phyloP scores from a whole-genome alignment of 2,113 vertebrate genomes.

The Callionymus lyra region DNA sequence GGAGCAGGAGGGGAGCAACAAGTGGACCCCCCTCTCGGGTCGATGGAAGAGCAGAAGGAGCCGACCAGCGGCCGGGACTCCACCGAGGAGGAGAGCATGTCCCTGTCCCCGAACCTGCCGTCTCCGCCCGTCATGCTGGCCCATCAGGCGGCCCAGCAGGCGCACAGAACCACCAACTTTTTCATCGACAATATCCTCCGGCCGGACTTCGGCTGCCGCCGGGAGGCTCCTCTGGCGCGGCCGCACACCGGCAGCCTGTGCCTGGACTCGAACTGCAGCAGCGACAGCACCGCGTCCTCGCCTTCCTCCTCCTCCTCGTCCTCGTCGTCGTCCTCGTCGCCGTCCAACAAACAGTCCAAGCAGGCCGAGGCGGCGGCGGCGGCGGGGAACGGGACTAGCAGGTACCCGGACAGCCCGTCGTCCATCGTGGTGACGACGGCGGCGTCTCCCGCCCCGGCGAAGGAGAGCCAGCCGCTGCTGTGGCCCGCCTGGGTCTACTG shows the following conservation, averaged over 20 bases:
- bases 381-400: slow-evolving; percentile 67
- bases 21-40: slow-evolving; percentile 64
- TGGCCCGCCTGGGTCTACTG: slow-evolving; percentile 99
- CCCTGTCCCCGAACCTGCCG: slow-evolving; percentile 73
- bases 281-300: slow-evolving; percentile 76
- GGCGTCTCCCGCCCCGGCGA: slow-evolving; percentile 53
- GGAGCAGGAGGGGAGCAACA: slow-evolving; percentile 53
- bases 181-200: slow-evolving; percentile 94
- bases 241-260: slow-evolving; percentile 70
- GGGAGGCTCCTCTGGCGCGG: slow-evolving; percentile 71
- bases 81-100: slow-evolving; percentile 78
- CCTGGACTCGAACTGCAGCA: slow-evolving; percentile 77
- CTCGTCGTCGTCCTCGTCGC: slow-evolving; percentile 52
- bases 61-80: slow-evolving; percentile 66
- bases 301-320: slow-evolving; percentile 53
- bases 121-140: slow-evolving; percentile 66
- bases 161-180: slow-evolving; percentile 88
- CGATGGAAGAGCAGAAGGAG: slow-evolving; percentile 77
- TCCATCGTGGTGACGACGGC: slow-evolving; percentile 75
- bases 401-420: slow-evolving; percentile 77
- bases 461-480: slow-evolving; percentile 79
- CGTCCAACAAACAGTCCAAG: slow-evolving; percentile 67
- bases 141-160: slow-evolving; percentile 74
- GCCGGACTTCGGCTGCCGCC: slow-evolving; percentile 90
- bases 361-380: slow-evolving; percentile 65